Evolutionary conservation across 2,888 invertebrate genomes (phyloP), one percentile per base, ranked within the genome.

Genomic region (Sminthurinus aureus): DNA sequence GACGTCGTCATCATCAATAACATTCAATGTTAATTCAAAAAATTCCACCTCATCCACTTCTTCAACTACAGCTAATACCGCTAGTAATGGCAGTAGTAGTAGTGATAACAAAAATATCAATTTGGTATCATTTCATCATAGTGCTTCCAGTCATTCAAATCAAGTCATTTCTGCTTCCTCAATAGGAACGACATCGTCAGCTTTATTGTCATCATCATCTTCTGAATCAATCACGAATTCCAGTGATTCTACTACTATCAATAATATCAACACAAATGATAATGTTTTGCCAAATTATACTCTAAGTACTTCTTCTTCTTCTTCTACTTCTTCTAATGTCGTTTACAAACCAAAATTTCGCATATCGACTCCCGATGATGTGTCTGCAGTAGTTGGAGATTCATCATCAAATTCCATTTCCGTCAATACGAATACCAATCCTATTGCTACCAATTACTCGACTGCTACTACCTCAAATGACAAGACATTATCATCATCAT

Each of bases 281-380:
- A 71, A 71, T 71, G n/a, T 69, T 69, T 69, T 69, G 22, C 11
- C 69, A 58, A 58, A 58, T 18, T 38, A 38, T 38, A 38, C 38
- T 38, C 38, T 38, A 38, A 38, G 38, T 38, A 38, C 38, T 38
- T 38, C 38, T 38, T 38, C 3, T 38, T 38, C 38, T 2, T n/a
- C n/a, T 64, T n/a, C 67, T 18, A n/a, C 67, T 67, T 24, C n/a
- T 8, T 20, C n/a, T 58, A 74, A 83, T 20, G 83, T 86, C 71
- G 87, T 87, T 18, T 88, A 88, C 79, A 88, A 88, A 81, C 88
- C 88, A 24, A 88, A 88, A 81, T 88, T 88, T 83, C 84, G 87
- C 26, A 85, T 87, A 9, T 85, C 82, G 15, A 80, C n/a, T 18
- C 50, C 71, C 12, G 69, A 69, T 51, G 38, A n/a, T 67, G 11